Evolutionary conservation across 2,797 vertebrate species (phyloP).

Genomic region (Phrynocephalus guinanensis): DNA sequence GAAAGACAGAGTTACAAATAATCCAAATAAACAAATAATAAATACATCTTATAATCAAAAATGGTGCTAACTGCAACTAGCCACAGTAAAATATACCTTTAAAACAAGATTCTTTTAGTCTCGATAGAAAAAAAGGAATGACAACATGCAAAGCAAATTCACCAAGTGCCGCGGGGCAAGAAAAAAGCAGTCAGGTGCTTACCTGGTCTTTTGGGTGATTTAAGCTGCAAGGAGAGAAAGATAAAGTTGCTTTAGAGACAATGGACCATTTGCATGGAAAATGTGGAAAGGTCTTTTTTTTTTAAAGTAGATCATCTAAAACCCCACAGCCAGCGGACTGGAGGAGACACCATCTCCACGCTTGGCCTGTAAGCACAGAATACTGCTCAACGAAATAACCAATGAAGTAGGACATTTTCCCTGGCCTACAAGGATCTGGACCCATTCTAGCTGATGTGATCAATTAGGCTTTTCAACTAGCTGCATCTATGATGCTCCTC

Average conservation of each 20-base stretch:
- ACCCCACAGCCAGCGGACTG: too few species aligned
- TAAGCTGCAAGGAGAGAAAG: slow-evolving; percentile 84
- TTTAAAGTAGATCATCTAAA: too few species aligned
- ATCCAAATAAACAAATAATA: too few species aligned
- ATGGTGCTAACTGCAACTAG: too few species aligned
- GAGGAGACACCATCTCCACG: too few species aligned
- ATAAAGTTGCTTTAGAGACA: slow-evolving; percentile 66
- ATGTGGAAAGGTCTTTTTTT: too few species aligned
- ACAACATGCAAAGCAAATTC: too few species aligned
- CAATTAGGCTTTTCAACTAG: not conserved
- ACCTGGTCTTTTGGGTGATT: slow-evolving; percentile 98
- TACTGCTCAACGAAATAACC: not conserved
- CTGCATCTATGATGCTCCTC: not conserved
- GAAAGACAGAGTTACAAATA: too few species aligned
- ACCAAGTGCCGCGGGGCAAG: not conserved
- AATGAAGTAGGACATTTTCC: not conserved
- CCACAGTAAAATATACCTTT: too few species aligned
- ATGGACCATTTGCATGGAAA: slow-evolving; percentile 22
- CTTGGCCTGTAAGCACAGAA: not conserved
- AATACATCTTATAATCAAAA: too few species aligned
- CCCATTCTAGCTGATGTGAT: not conserved
- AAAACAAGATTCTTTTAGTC: too few species aligned
- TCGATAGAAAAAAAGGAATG: too few species aligned
- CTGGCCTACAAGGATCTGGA: not conserved
- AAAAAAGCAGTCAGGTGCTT: slow-evolving; percentile 62